Base-by-base conservation (phyloP, 2,888 invertebrate genomes). In the Eupithecia subfuscata region DNA sequence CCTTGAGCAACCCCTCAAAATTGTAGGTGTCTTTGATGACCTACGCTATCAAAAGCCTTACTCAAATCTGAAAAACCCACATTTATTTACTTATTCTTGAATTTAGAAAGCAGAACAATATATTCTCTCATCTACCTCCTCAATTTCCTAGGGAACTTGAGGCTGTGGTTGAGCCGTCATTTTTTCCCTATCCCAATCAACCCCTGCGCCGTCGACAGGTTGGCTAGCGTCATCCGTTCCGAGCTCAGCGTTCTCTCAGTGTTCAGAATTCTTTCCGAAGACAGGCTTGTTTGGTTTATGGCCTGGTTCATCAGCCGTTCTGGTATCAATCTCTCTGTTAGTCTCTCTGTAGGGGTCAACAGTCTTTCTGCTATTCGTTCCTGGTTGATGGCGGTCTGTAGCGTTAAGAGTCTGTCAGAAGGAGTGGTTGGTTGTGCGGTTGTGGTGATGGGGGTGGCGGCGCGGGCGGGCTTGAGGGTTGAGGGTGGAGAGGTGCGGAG, bases 171-270 rank as follows among this genome's bases (percentile, higher is more conserved):
- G 84, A 91, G 89, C 76, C 95, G 95, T 95, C 95, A 95, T 95
- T 95, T 95, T 87, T 95, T 95, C 84, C 91, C 92, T 7, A 94
- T 91, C 0, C 91, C 88, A 12, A 94, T 89, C 37, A 95, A 79
- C 0, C 94, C 92, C 75, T 95, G 95, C n/a, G 93, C 91, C 0
- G 90, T 86, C 0, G 94, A 90, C 30, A 95, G 82, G 0, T 84
- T 91, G 0, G 95, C 92, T 8, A 95, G 81, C 0, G 92, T 87
- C 69, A 94, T 86, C 79, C 95, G 85, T 22, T 95, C 95, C 0
- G 84, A 85, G 52, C 83, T 88, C 6, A 89, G 71, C 22, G 78
- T 87, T 72, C 90, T 84, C 16, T 87, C 90, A 30, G 82, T 86
- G 37, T 79, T 84, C 18, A 91, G 84, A 56, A 92, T 78, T 68